Conservation (phyloP, 2,888 invertebrate species). For the Ophion costatus region DNA sequence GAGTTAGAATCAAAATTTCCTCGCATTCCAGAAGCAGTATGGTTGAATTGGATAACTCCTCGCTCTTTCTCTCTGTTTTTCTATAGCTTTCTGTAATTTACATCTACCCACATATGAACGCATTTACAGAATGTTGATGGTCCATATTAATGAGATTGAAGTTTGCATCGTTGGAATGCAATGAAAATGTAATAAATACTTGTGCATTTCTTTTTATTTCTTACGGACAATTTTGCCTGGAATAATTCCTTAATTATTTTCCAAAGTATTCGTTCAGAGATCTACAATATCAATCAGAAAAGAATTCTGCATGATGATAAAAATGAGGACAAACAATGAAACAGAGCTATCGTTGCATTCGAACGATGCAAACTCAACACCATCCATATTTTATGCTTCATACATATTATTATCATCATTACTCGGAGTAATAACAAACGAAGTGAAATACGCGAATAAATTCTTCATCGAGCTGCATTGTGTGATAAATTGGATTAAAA, state of each 20-base stretch:
- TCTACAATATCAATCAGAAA: too few species aligned
- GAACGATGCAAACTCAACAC: too few species aligned
- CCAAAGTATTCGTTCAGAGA: too few species aligned
- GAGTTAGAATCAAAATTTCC: constrained; percentile 1
- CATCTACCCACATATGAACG: not conserved
- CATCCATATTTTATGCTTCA: not conserved
- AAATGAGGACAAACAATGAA: too few species aligned
- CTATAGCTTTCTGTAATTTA: not conserved
- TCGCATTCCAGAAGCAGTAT: not conserved
- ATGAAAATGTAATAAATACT: too few species aligned
- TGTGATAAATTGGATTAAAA: not conserved
- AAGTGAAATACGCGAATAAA: not conserved
- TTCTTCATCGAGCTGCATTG: not conserved
- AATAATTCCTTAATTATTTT: too few species aligned
- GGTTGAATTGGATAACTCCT: constrained; percentile 6
- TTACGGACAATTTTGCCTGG: too few species aligned
- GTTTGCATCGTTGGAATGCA: too few species aligned
- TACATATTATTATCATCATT: not conserved
- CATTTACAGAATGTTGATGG: not conserved
- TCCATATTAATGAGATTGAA: too few species aligned
- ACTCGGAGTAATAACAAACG: not conserved
- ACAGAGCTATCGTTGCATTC: too few species aligned
- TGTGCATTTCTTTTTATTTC: too few species aligned
- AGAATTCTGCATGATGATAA: too few species aligned
- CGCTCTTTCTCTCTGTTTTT: not conserved